Conservation (phyloP, 2,888 invertebrate genomes). For the Sclerodermus sp. region DNA sequence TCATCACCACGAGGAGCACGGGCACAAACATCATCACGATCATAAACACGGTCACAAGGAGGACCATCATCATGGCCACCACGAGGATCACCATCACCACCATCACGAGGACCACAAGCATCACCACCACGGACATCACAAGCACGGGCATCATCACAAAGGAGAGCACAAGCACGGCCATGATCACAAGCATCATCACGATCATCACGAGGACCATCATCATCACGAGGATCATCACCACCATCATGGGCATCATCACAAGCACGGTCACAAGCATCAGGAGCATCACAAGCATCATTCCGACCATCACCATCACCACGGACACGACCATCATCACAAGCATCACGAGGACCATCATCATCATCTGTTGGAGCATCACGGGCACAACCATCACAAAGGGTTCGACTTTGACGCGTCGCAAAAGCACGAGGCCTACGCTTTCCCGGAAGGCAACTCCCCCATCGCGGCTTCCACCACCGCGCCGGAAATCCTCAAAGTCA, state of each 20-base stretch:
- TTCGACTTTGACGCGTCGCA: constrained; percentile 28
- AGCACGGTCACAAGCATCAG: constrained; percentile 38
- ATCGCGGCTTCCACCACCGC: constrained; percentile 14
- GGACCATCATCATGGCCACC: constrained; percentile 37
- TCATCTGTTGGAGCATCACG: constrained; percentile 30
- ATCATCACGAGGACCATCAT: constrained; percentile 31
- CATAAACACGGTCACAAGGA: constrained; percentile 42
- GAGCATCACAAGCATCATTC: constrained; percentile 39
- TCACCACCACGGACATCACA: constrained; percentile 25
- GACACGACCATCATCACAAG: constrained; percentile 31
- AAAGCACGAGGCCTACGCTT: constrained; percentile 39
- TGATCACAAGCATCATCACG: constrained; percentile 34
- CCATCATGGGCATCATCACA: constrained; percentile 33
- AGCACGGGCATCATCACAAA: constrained; percentile 23
- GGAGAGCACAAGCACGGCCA: constrained; percentile 35
- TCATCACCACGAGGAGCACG: constrained; percentile 35
- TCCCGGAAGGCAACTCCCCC: constrained; percentile 32
- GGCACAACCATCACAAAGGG: constrained; percentile 21
- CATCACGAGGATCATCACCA: constrained; percentile 44
- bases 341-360: constrained; percentile 31
- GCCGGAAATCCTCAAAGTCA: constrained; percentile 2
- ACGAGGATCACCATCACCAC: constrained; percentile 32
- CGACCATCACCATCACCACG: constrained; percentile 38
- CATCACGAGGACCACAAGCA: constrained; percentile 38
- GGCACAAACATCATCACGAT: constrained; percentile 39